phyloP scores from a whole-genome alignment of 2,113 vertebrate genomes.

The Tragulus kanchil region DNA sequence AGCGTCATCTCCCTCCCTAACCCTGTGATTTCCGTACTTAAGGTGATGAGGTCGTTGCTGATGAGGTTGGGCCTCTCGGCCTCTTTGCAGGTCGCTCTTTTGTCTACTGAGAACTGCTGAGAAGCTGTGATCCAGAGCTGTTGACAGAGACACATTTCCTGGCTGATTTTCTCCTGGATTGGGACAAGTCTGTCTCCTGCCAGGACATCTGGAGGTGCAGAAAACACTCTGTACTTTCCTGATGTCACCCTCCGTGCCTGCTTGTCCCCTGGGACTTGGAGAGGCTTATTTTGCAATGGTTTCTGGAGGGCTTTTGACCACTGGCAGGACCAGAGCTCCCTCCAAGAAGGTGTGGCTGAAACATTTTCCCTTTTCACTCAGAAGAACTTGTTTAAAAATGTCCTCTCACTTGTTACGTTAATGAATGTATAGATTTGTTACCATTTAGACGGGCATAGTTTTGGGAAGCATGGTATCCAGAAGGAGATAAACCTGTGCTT shows the following conservation, averaged over 20 bases:
- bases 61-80: neutral
- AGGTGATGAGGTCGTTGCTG: neutral
- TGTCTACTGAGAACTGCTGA: neutral
- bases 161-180: conserved; percentile 65
- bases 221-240: conserved; percentile 69
- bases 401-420: neutral
- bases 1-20: neutral
- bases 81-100: neutral
- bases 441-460: neutral
- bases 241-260: conserved; percentile 56
- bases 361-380: neutral
- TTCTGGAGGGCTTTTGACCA: neutral
- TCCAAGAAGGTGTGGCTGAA: neutral
- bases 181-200: conserved; percentile 72
- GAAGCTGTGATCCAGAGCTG: conserved; percentile 45
- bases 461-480: neutral
- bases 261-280: conserved; percentile 58
- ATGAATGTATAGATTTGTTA: neutral
- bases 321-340: neutral
- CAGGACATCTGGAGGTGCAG: conserved; percentile 74
- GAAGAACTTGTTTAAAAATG: conserved; percentile 14
- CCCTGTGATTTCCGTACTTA: neutral
- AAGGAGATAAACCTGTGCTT: neutral
- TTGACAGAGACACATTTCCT: conserved; percentile 54
- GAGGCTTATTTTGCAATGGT: neutral